Base-by-base conservation (phyloP, 2,113 vertebrate species). In the Nesospiza acunhae region DNA sequence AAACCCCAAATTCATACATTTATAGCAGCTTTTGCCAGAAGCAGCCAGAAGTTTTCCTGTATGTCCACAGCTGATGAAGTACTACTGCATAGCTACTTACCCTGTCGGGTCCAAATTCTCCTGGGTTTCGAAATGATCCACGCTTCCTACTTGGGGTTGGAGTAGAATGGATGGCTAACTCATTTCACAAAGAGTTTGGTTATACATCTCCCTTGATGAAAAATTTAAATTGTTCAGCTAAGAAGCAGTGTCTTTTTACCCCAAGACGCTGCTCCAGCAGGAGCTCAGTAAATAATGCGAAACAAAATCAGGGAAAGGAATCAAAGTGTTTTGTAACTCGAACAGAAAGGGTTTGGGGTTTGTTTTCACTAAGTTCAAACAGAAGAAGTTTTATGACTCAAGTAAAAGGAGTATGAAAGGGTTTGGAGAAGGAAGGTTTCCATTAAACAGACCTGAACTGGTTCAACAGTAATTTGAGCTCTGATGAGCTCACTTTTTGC, bases 381-480 rank as follows among this genome's bases (percentile, higher is more conserved):
- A 86, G 63, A 93, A 47, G 15, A 49, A 50, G 28, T 84, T 95
- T 94, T 89, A 90, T 55, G 80, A 89, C 41, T 82, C 79, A 55
- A 91, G 44, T 53, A 78, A 88, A 90, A 92, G 1, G 44, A 90
- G 30, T 24, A 22, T 20, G 31, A 87, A 93, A 83, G 37, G 33
- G 56, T 87, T 75, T 81, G 58, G 19, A 96, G 69, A 75, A 94
- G 90, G 90, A 96, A 95, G 92, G 83, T 78, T 97, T 97, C 90
- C 90, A 96, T 95, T 95, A 90, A 93, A 72, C 37, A 89, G 90
- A 94, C 69, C 42, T 3, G n/a, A 96, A 90, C 53, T 68, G 68
- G 85, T 89, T 93, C 69, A 75, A 46, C 31, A 75, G 94, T 87
- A 92, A 95, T 47, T 82, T 75, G 90, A 97, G 93, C 94, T 72